Evolutionary conservation across 2,888 invertebrate species (phyloP), one percentile per base, ranked within the genome.

Genomic region (Sturmia bella): DNA sequence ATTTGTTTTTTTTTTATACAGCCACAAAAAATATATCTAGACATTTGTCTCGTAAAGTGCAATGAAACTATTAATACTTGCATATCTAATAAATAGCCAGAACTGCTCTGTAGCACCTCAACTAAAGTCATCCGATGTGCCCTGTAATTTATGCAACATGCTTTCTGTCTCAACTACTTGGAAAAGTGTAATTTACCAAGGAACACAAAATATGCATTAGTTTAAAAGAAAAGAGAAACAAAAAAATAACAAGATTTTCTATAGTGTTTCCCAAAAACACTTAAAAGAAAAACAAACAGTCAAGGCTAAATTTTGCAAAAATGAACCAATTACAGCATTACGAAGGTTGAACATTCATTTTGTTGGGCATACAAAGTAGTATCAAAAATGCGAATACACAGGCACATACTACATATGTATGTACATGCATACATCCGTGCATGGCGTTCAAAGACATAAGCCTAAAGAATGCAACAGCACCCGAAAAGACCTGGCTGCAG

Each of bases 231-330:
- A 32, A 32, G n/a, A n/a, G n/a, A 32, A 32, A 32, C 32, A 7
- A 32, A 27, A 27, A 6, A 27, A 32, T 7, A 32, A 9, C 32
- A 27, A 59, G 15, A 24, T 72, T 27, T 15, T 32, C 17, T 24
- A 57, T 12, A 45, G 3, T 43, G 27, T 21, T 57, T 59, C 15
- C 1, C 19, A 57, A 68, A 57, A 68, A 50, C 68, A 68, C 39
- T 59, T 15, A 24, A 70, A 32, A 7, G 1, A 32, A 32, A 39
- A 68, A 61, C n/a, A 48, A 64, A 48, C 45, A 64, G 54, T 64
- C 74, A 74, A 74, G 74, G 74, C 41, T n/a, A 48, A 48, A 19
- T 19, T 57, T 12, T 24, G n/a, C n/a, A n/a, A 52, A 17, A 15
- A 61, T 39, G 41, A 64, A 64, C 45, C 24, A 64, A 24, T 64